Base-by-base conservation (phyloP, 92 coral and sea anemone genomes). In the Porites divaricata region DNA sequence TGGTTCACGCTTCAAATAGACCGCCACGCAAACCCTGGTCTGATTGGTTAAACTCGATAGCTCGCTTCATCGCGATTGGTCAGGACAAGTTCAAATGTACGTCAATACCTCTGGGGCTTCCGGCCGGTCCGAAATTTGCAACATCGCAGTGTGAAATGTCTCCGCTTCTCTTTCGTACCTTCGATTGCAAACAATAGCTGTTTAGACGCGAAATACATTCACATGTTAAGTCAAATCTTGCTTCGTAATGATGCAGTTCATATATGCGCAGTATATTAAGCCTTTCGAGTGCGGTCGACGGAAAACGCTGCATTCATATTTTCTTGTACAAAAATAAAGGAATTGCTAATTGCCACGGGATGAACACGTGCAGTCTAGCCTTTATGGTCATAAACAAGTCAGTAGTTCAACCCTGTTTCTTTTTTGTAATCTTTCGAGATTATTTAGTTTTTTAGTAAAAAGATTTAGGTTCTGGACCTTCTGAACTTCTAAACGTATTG, bases 1-100 rank as follows among this genome's bases (percentile, higher is more conserved):
- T 89, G 87, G 87, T 88, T 90, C 86, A 80, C 93, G 84, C 95
- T 97, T 97, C 99, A 97, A 97, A 97, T 93, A 82, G 90, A 91
- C 97, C 99, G 99, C 99, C 98, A 94, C 88, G 82, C 86, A 65
- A 57, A 63, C 92, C 82, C 53, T 72, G 35, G 81, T 86, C 93
- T 93, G 95, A 97, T 97, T 97, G 99, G 99, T 78, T 90, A 11
- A 75, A 51, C 58, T 45, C 28, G 76, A 91, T 79, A 88, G 81
- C 80, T 81, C 50, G 83, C 68, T 52, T 50, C 80, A 67, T 81
- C 84, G 58, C 87, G 92, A 94, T 94, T 94, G 98, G 98, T 80
- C 86, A 8, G 87, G 26, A 70, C 84, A 87, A 92, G 90, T 94
- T 91, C 95, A 94, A 94, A 91, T 88, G 89, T 74, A 73, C 84